Percentiles rank a stretch among this genome's conserved stretches.
phyloP scores from a whole-genome alignment of 2,113 vertebrate genomes.

The Myocastor coypus region DNA sequence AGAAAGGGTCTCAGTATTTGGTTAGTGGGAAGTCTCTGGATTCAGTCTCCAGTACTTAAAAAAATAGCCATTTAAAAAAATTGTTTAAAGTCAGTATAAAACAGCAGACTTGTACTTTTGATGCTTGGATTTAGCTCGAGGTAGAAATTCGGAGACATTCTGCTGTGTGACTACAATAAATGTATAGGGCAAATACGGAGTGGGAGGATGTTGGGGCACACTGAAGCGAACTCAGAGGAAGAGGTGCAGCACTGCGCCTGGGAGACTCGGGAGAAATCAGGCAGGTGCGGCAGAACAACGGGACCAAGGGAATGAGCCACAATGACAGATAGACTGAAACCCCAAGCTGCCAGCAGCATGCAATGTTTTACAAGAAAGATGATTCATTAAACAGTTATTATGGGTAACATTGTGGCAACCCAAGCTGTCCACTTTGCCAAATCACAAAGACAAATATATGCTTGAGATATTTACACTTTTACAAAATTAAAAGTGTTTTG shows the following conservation, averaged over 20 bases:
- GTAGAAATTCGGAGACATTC: background rate
- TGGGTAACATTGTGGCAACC: background rate
- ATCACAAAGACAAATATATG: background rate
- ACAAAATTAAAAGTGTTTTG: background rate
- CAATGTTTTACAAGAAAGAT: background rate
- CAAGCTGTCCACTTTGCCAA: background rate
- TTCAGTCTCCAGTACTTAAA: background rate
- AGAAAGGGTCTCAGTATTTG: background rate
- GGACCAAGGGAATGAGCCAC: background rate
- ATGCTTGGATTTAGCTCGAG: background rate
- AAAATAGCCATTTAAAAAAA: background rate
- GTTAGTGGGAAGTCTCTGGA: background rate
- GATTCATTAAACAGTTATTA: background rate
- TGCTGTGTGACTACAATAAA: background rate
- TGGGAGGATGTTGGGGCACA: background rate
- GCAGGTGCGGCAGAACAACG: accelerated
- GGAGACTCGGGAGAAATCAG: too few relatives aligned
- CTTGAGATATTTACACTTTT: background rate
- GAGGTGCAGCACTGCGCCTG: background rate
- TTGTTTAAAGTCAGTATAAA: background rate
- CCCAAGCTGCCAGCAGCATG: background rate
- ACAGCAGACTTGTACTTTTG: background rate
- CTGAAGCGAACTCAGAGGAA: background rate
- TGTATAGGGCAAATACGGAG: background rate
- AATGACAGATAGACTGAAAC: background rate